These are phyloP conservation scores for Zoanthus solanderi DNA, from an alignment of 92 coral and sea anemone genomes.

Conservation along the genomic window DNA sequence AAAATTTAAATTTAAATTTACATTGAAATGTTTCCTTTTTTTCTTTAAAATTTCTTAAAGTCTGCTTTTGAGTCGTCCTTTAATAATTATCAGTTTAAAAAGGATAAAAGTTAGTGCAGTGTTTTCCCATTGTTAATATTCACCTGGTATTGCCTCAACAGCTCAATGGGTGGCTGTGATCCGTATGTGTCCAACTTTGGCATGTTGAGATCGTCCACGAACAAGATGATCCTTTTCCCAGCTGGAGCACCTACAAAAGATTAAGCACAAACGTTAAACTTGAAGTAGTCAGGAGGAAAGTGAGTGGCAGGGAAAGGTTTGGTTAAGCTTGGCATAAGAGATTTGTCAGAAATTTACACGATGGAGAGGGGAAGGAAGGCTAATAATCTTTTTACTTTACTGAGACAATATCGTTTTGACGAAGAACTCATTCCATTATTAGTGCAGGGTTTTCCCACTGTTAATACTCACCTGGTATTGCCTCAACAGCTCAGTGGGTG, in stretches of 20 bases:
- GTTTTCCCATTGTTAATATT: background rate
- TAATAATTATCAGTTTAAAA: background rate
- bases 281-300: too few relatives aligned
- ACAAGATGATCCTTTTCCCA: conserved; percentile 92
- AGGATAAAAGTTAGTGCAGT: background rate
- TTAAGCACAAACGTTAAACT: background rate
- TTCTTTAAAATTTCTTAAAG: too few relatives aligned
- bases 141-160: conserved; percentile 94
- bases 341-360: too few relatives aligned
- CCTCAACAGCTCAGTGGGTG: conserved; percentile 92
- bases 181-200: conserved; percentile 98
- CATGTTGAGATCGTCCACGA: conserved; percentile 99
- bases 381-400: too few relatives aligned
- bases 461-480: conserved; percentile 80
- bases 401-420: too few relatives aligned
- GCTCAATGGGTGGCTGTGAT: conserved; percentile 98
- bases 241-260: conserved; percentile 34
- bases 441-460: background rate
- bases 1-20: too few relatives aligned
- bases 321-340: too few relatives aligned
- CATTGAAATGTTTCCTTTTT: too few relatives aligned
- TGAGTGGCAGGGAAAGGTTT: background rate
- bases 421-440: too few relatives aligned
- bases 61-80: too few relatives aligned
- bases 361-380: too few relatives aligned